Base-by-base conservation (phyloP, 2,113 vertebrate species). In the Chloropsis hardwickii region DNA sequence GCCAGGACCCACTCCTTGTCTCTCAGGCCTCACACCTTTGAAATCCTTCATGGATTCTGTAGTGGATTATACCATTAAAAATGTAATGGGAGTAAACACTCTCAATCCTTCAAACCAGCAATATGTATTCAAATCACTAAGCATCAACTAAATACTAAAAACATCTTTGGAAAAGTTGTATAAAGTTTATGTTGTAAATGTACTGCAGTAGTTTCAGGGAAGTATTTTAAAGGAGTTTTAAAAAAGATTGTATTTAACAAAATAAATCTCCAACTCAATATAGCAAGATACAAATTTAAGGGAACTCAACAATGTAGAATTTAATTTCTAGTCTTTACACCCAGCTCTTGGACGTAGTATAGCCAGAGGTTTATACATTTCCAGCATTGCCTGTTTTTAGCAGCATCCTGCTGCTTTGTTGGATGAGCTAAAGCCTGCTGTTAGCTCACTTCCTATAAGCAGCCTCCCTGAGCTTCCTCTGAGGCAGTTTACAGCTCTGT, bases 1-100 rank as follows among this genome's bases (percentile, higher is more conserved):
- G 31, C 27, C 1, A 5, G 12, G 20, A 56, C 18, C 29, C 7
- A 2, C 44, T 58, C 13, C 0, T 2, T 20, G 31, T 21, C 31
- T 65, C 16, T 24, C 22, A 56, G 56, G 44, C 28, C 69, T 78
- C 25, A 2, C 9, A 9, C 14, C 50, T 78, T 42, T 45, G 48
- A 81, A 88, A 74, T 78, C 24, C 27, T 28, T 69, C 6, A 11
- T 47, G 69, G 25, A 44, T 83, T 82, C 80, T 82, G 51, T 74
- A 73, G 50, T 65, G 74, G 50, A 39, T 81, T 42, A 14, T 53
- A 29, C 45, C 29, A 35, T 64, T 61, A 67, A 88, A 81, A 81
- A 48, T 18, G n/a, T 35, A 21, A 37, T 39, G 51, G 29, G 35
- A 64, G 40, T 62, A 64, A 58, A 45, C 31, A 21, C 22, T 45